These are phyloP conservation scores for Xenus cinereus DNA, from an alignment of 2,113 vertebrate species.

Conservation along the genomic window DNA sequence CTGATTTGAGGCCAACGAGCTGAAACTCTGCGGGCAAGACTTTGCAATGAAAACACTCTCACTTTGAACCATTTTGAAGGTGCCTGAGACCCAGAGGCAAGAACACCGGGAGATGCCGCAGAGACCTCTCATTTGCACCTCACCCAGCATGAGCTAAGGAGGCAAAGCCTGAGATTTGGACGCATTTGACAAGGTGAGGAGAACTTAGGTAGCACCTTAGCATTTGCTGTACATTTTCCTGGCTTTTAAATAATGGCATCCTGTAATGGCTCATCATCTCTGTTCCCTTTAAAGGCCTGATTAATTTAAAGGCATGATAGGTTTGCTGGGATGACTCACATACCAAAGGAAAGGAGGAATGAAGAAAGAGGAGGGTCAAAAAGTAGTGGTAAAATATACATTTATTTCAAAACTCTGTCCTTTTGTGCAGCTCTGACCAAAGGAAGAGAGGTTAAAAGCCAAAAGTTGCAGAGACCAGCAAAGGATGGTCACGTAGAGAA, in stretches of 20 bases:
- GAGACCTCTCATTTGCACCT: background rate
- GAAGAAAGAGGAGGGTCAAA: background rate
- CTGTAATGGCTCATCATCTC: background rate
- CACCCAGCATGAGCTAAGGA: rapidly evolving
- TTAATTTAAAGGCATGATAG: background rate
- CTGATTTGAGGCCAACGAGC: background rate
- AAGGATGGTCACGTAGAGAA: background rate
- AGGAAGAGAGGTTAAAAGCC: background rate
- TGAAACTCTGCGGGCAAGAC: background rate
- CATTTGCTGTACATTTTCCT: background rate
- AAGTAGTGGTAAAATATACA: background rate
- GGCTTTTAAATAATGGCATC: background rate
- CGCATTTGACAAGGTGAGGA: background rate
- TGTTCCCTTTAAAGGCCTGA: background rate
- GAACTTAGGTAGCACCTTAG: background rate
- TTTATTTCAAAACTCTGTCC: background rate
- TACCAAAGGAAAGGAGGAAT: background rate
- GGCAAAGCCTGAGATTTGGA: background rate
- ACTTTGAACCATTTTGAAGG: background rate
- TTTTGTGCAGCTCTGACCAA: background rate
- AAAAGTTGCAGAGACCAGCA: too few species aligned
- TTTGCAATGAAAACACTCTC: background rate
- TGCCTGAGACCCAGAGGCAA: background rate
- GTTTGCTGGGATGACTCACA: background rate
- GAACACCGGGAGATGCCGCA: rapidly evolving